Evolutionary conservation across 2,888 invertebrate genomes (phyloP).

Genomic region (Papilio demoleus): DNA sequence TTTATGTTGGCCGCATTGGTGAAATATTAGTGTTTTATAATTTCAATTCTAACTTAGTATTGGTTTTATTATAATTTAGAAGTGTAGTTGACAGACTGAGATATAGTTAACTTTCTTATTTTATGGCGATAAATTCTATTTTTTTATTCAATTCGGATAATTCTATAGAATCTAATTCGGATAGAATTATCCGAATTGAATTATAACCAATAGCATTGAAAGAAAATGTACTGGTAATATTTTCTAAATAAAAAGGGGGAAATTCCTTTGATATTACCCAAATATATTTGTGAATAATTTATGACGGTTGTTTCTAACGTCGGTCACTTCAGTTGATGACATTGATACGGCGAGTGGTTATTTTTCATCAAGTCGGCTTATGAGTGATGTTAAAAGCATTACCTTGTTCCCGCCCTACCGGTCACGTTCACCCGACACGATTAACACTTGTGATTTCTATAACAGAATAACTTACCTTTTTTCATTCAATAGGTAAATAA

Average conservation of each 20-base stretch:
- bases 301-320: slow-evolving; percentile 30
- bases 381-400: slow-evolving; percentile 81
- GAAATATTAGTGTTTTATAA: no score
- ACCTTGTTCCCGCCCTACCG: slow-evolving; percentile 60
- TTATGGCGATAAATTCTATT: no score
- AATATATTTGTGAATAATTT: slow-evolving; percentile 34
- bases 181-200: no score
- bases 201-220: no score
- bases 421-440: slow-evolving; percentile 31
- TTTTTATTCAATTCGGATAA: no score
- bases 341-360: slow-evolving; percentile 80
- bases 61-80: no score
- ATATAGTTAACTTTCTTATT: no score
- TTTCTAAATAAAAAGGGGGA: not conserved
- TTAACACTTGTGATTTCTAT: slow-evolving; percentile 30
- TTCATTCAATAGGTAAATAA: slow-evolving; percentile 9
- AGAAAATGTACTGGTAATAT: not conserved
- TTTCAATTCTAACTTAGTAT: no score
- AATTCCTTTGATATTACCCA: slow-evolving; percentile 25
- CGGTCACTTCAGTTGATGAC: slow-evolving; percentile 32
- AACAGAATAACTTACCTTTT: slow-evolving; percentile 18
- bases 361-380: slow-evolving; percentile 74
- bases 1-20: no score
- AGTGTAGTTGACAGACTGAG: no score
- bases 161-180: no score